These are phyloP conservation scores for Tetragonula carbonaria DNA, from an alignment of 2,888 invertebrate genomes.

Conservation along the genomic window DNA sequence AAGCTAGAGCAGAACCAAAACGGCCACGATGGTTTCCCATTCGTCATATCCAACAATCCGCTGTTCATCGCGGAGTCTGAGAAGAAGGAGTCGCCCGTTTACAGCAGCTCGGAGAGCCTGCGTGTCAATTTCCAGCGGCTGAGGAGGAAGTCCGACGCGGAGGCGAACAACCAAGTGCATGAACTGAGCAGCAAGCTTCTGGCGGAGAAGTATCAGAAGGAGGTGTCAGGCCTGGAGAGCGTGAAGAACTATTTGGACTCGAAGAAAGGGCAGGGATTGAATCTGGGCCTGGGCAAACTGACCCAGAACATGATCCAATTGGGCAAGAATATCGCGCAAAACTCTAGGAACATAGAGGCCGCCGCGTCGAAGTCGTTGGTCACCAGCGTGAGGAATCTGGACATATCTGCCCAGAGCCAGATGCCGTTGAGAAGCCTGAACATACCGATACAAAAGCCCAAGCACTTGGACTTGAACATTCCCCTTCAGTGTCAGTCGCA, in stretches of 20 bases:
- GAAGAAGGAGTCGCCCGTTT: constrained; percentile 78
- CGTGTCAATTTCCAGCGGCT: constrained; percentile 77
- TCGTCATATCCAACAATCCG: constrained; percentile 81
- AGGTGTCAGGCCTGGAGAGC: constrained; percentile 79
- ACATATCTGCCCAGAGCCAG: constrained; percentile 60
- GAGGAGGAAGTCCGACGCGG: constrained; percentile 79
- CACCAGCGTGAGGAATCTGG: constrained; percentile 70
- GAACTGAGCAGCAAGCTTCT: constrained; percentile 77
- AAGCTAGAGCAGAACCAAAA: constrained; percentile 78
- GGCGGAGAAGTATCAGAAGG: constrained; percentile 80
- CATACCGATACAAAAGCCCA: constrained; percentile 75
- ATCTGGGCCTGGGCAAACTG: constrained; percentile 79
- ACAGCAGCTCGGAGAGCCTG: constrained; percentile 79
- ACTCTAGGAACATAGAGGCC: constrained; percentile 75
- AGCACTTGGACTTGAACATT: constrained; percentile 76
- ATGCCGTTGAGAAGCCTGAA: constrained; percentile 61
- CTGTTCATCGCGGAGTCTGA: constrained; percentile 79
- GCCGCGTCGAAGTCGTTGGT: constrained; percentile 56
- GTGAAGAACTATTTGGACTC: constrained; percentile 81
- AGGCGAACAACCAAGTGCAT: constrained; percentile 73
- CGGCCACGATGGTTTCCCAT: constrained; percentile 78
- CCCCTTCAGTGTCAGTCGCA: constrained; percentile 68
- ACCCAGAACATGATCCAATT: constrained; percentile 82
- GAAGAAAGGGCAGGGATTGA: constrained; percentile 79
- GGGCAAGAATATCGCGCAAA: constrained; percentile 79